Conservation (phyloP, 2,113 vertebrate genomes). For the Zootoca vivipara region DNA sequence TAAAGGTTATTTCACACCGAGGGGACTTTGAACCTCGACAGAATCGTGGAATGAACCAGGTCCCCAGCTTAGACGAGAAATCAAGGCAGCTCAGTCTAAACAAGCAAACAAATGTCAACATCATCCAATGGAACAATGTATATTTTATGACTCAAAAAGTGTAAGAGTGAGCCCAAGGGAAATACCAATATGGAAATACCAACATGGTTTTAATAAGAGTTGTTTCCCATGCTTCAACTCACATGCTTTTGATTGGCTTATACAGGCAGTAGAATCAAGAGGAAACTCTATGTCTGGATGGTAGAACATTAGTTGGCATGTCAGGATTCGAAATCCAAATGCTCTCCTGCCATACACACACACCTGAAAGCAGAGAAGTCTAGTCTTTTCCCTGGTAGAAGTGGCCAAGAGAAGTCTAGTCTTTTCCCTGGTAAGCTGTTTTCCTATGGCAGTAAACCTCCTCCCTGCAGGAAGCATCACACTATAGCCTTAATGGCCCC, state of each 20-base stretch:
- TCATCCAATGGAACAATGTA: background rate
- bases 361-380: no score
- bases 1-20: background rate
- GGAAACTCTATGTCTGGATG: background rate
- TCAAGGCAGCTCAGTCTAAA: background rate
- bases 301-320: background rate
- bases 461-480: no score
- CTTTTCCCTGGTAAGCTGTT: no score
- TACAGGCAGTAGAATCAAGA: background rate
- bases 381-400: no score
- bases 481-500: no score
- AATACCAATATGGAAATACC: background rate
- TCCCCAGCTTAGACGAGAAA: background rate
- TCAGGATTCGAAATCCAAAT: background rate
- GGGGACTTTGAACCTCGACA: background rate
- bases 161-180: background rate
- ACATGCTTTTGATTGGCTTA: background rate
- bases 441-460: no score
- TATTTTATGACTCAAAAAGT: background rate
- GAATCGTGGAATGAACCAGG: background rate
- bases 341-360: background rate
- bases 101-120: background rate
- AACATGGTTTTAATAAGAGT: background rate
- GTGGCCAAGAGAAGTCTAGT: no score
- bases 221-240: background rate